These are phyloP conservation scores for Turritopsis rubra DNA, from an alignment of 30 jellyfish, hydroid and myxozoan genomes.

Conservation along the genomic window DNA sequence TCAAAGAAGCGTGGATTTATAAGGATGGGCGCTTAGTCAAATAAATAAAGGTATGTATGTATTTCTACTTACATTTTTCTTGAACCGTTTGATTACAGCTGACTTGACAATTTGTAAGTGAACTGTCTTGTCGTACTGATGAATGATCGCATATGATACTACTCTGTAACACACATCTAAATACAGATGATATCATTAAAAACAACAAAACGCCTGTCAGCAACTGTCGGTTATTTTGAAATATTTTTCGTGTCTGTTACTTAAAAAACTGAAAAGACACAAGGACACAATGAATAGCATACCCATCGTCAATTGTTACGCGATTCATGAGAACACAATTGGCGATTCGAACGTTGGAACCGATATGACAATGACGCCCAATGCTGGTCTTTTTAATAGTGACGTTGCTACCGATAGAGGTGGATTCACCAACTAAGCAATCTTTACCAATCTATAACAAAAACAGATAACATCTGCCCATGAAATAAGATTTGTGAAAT, in stretches of 20 bases:
- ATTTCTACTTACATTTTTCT: constrained; percentile 36
- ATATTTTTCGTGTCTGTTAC: no score
- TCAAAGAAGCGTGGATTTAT: no score
- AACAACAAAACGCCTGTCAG: background rate
- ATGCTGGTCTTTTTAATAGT: constrained; percentile 65
- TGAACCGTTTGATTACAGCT: constrained; percentile 48
- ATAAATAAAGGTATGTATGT: no score
- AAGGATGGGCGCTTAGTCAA: no score
- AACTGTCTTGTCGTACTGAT: constrained; percentile 40
- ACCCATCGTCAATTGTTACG: constrained; percentile 79
- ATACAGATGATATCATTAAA: background rate
- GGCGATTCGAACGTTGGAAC: constrained; percentile 81
- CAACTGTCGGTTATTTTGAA: no score
- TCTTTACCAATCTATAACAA: constrained; percentile 72
- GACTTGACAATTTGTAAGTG: constrained; percentile 74
- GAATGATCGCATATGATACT: constrained; percentile 66
- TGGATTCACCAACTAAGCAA: constrained; percentile 80
- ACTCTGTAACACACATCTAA: constrained; percentile 64
- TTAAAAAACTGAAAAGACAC: background rate
- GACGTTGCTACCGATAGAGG: constrained; percentile 47
- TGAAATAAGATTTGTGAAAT: no score
- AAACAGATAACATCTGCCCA: no score
- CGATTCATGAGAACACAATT: constrained; percentile 87
- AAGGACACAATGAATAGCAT: constrained; percentile 4
- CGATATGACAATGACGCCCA: constrained; percentile 80